These are phyloP conservation scores for Oreonectes daqikongensis DNA, from an alignment of 2,797 vertebrate species.

Conservation along the genomic window DNA sequence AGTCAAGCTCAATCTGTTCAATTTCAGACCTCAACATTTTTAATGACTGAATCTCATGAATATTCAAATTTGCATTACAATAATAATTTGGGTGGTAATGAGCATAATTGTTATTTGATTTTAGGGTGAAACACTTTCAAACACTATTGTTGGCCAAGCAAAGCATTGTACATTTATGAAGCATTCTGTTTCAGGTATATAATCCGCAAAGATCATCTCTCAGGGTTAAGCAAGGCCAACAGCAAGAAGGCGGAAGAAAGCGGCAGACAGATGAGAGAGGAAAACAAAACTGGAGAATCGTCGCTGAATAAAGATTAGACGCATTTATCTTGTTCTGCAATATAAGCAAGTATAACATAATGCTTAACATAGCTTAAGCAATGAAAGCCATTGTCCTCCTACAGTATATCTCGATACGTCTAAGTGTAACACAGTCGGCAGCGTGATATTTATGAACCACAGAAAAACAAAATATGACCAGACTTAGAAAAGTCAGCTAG, in stretches of 20 bases:
- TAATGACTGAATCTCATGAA: not conserved
- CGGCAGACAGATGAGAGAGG: not conserved
- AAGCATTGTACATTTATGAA: not conserved
- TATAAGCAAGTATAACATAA: not conserved
- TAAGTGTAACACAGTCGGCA: too few relatives aligned
- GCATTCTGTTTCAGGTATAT: conserved; percentile 33
- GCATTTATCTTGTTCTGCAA: not conserved
- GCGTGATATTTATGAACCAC: too few relatives aligned
- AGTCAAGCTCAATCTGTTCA: conserved; percentile 63
- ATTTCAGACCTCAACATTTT: not conserved
- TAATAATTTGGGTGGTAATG: not conserved
- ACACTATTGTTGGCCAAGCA: not conserved
- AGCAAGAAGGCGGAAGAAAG: not conserved
- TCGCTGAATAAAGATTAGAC: not conserved
- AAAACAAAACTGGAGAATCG: not conserved
- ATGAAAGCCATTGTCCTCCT: not conserved
- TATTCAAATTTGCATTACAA: not conserved
- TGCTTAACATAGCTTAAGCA: not conserved
- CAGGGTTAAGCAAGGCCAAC: not conserved
- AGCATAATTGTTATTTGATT: too few relatives aligned
- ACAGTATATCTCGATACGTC: too few relatives aligned
- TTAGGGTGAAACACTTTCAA: not conserved
- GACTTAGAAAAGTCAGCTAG: too few relatives aligned
- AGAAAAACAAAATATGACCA: not conserved
- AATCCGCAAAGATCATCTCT: conserved; percentile 30